Percentiles rank a stretch among this genome's conserved stretches.
phyloP scores from a whole-genome alignment of 2,797 vertebrate species.

The Hydrolagus colliei region DNA sequence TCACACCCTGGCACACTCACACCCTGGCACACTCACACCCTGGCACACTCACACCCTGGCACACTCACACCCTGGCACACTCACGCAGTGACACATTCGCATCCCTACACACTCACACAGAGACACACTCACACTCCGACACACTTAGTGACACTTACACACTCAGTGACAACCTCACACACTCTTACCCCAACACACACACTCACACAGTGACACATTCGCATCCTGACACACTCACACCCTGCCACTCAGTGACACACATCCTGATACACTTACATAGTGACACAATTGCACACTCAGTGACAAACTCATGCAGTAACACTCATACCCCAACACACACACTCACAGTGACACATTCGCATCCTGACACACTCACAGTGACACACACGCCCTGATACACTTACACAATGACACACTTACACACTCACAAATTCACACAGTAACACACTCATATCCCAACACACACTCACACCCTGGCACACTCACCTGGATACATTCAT shows the following conservation, averaged over 20 bases:
- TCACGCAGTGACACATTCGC: neutral
- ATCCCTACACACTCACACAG: neutral
- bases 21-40: too few relatives aligned
- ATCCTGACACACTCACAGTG: neutral
- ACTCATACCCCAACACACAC: neutral
- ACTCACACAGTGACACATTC: neutral
- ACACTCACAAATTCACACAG: neutral
- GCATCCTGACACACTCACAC: neutral
- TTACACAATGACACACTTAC: neutral
- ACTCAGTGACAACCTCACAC: neutral
- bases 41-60: neutral
- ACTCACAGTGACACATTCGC: neutral
- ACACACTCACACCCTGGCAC: neutral
- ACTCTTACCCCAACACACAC: neutral
- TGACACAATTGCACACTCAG: neutral
- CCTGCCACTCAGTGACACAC: neutral
- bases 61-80: neutral
- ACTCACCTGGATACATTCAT: neutral
- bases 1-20: neutral
- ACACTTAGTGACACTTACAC: neutral
- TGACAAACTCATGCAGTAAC: neutral
- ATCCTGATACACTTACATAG: neutral
- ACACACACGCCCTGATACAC: neutral
- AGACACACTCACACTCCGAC: neutral
- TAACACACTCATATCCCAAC: neutral